A percentile compares a stretch with the other conserved stretches of the same genome.
Evolutionary conservation across 1,140 invertebrate species (phyloP).

Genomic region (Panulirus ornatus): DNA sequence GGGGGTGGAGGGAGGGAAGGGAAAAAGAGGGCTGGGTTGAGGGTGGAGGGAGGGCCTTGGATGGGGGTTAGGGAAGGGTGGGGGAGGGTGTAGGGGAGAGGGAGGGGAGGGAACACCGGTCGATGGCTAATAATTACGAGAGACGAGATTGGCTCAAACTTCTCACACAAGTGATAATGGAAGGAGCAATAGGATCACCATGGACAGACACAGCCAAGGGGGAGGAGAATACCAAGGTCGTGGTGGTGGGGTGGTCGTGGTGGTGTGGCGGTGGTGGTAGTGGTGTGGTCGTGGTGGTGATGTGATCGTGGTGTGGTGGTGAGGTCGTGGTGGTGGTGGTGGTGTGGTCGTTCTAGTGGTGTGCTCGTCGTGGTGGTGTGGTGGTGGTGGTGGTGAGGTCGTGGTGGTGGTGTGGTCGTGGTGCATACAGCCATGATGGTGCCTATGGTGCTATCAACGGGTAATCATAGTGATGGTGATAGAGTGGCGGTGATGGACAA

Average conservation of each 20-base stretch:
- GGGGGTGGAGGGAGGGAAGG: not conserved
- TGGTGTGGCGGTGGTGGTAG: not conserved
- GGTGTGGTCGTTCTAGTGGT: not conserved
- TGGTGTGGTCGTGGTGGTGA: not conserved
- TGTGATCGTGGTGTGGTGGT: not conserved
- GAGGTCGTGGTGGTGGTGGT: not conserved
- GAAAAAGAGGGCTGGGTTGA: not conserved
- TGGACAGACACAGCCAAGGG: too few relatives aligned
- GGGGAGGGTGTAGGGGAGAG: not conserved
- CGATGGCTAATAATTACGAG: conserved; percentile 24
- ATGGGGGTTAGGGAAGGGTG: too few relatives aligned
- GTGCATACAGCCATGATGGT: too few relatives aligned
- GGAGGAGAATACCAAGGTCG: too few relatives aligned
- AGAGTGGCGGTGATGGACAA: too few relatives aligned
- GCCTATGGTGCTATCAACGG: not conserved
- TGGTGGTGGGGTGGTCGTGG: not conserved
- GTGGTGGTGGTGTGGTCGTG: too few relatives aligned
- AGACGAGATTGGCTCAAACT: conserved; percentile 40
- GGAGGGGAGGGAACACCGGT: not conserved
- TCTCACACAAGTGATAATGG: conserved; percentile 43
- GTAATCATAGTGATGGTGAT: too few relatives aligned
- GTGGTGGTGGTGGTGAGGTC: not conserved
- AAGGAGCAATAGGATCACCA: not conserved
- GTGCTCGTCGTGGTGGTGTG: not conserved
- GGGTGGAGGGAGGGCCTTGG: not conserved